Evolutionary conservation across 2,888 invertebrate genomes (phyloP), one percentile per base, ranked within the genome.

Genomic region (Axea sp.): DNA sequence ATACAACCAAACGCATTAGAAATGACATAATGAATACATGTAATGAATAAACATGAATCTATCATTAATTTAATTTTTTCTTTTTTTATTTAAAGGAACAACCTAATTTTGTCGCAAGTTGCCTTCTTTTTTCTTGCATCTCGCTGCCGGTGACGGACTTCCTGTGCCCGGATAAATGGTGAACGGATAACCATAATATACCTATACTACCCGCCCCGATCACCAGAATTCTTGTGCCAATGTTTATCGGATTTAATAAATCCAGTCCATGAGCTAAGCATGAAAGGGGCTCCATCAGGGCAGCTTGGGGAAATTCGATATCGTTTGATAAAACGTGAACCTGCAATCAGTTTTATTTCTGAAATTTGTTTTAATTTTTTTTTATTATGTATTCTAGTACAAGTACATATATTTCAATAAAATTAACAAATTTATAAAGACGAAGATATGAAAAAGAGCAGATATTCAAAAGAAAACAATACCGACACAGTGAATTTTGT

Each of bases 181-280:
- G 88, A 0, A 90, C 85, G 0, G 90, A 90, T 0, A 91, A 86
- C 93, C 93, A 94, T 0, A 94, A 86, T 9, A 88, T 79, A 81
- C 94, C 93, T 75, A 94, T 93, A 39, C 94, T 93, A 0, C 94
- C 94, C 51, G 93, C 93, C 0, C 94, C 94, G 0, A 90, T 89
- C 0, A 94, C 86, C 0, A 93, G 88, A 9, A 93, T 90, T 73
- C 90, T 91, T 26, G 89, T 83, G 0, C 93, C 92, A 0, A 93
- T 89, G 0, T 89, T 81, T 2, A 93, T 84, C 0, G 92, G 92
- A 7, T 89, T 88, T 0, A 92, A 90, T 45, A 90, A 89, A 77
- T 93, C 91, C 89, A 91, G 92, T 0, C 93, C 93, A 76, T 93
- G 93, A 0, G 92, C 89, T 1, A 94, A 88, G 78, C 93, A 94